Evolutionary conservation across 2,113 vertebrate species (phyloP).

Genomic region (Ondatra zibethicus): DNA sequence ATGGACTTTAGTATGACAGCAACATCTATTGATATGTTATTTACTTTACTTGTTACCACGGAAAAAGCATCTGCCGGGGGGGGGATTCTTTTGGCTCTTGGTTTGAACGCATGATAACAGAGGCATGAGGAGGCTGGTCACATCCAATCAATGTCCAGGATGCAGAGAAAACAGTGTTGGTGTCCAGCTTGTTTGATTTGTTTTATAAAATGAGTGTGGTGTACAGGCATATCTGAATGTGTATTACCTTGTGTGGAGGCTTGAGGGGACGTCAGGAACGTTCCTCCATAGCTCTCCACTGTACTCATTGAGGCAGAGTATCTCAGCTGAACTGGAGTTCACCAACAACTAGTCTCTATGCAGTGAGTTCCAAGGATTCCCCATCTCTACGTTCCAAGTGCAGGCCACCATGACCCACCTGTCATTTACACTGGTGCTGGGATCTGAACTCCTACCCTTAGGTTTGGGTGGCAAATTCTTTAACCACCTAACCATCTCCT

Average conservation of each 20-base stretch:
- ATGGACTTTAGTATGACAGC: accelerated
- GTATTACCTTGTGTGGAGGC: not conserved
- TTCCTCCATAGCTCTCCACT: too few relatives aligned
- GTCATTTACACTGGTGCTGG: not conserved
- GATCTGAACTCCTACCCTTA: not conserved
- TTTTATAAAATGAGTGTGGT: not conserved
- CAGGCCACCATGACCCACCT: not conserved
- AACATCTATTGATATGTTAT: not conserved
- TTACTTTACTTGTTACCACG: not conserved
- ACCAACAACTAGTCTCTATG: not conserved
- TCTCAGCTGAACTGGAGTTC: not conserved
- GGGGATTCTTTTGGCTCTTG: not conserved
- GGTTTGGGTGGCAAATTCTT: not conserved
- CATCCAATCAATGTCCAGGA: not conserved
- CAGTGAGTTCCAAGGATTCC: not conserved
- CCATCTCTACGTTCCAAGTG: not conserved
- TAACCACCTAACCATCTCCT: not conserved
- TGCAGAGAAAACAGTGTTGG: not conserved
- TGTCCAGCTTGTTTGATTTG: not conserved
- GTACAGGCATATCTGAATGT: not conserved
- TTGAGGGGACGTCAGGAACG: not conserved
- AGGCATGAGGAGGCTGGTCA: not conserved
- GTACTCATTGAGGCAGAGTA: not conserved
- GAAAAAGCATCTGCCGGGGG: not conserved
- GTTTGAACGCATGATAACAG: not conserved